Evolutionary conservation across 2,888 invertebrate genomes (phyloP).

Genomic region (Mimumesa dahlbomi): DNA sequence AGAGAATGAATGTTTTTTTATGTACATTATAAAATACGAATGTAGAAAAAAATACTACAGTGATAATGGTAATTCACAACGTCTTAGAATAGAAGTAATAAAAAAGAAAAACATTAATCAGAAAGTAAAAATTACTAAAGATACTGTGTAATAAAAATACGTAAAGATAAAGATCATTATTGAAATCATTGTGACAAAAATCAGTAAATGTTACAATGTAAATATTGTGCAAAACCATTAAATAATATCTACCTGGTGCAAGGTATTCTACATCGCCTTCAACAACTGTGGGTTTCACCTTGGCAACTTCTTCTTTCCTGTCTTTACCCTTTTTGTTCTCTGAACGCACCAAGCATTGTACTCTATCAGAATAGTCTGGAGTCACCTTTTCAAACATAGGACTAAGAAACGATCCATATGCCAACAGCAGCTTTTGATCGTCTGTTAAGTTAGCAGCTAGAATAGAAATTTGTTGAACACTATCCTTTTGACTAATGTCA

Average conservation of each 20-base stretch:
- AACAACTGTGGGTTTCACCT: constrained; percentile 79
- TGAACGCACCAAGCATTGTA: constrained; percentile 81
- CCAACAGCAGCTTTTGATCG: constrained; percentile 71
- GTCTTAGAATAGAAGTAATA: too few relatives aligned
- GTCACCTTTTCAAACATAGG: constrained; percentile 73
- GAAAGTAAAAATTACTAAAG: too few relatives aligned
- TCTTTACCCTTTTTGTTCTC: constrained; percentile 76
- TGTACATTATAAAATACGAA: too few relatives aligned
- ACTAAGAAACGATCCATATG: constrained; percentile 70
- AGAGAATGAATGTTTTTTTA: too few relatives aligned
- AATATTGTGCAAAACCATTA: neutral
- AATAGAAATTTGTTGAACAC: constrained; percentile 83
- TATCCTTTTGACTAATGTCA: constrained; percentile 80
- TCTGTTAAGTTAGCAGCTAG: constrained; percentile 77
- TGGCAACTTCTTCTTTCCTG: constrained; percentile 76
- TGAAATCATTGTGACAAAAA: too few relatives aligned
- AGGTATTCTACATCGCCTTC: constrained; percentile 82
- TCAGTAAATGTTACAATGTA: too few relatives aligned
- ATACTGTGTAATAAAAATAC: too few relatives aligned
- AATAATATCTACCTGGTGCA: constrained; percentile 73
- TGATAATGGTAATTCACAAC: too few relatives aligned
- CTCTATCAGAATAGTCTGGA: constrained; percentile 79
- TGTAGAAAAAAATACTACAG: too few relatives aligned
- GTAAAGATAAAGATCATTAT: too few relatives aligned
- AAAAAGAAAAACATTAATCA: too few relatives aligned